These are phyloP conservation scores for Archilochus colubris DNA, from an alignment of 2,113 vertebrate genomes.

Conservation along the genomic window DNA sequence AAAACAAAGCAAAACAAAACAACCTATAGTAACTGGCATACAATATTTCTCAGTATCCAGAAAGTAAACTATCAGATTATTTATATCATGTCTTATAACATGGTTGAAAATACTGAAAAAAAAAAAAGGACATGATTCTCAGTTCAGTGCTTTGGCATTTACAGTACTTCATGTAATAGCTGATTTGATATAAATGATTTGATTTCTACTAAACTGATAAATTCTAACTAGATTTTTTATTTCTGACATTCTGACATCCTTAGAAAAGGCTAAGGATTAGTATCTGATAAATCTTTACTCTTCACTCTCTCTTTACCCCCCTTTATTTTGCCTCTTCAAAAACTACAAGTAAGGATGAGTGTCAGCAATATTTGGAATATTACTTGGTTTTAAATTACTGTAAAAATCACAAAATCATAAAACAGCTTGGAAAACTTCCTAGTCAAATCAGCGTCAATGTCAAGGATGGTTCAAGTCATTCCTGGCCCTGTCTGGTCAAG, in stretches of 20 bases:
- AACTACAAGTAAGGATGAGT: neutral
- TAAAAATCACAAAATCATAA: neutral
- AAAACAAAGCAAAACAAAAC: neutral
- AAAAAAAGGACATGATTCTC: neutral
- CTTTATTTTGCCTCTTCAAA: neutral
- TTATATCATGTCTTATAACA: neutral
- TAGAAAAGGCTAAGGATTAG: neutral
- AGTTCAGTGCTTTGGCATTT: neutral
- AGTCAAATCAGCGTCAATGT: neutral
- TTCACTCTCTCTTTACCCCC: neutral
- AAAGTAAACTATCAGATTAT: neutral
- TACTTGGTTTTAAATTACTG: neutral
- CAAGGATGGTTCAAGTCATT: neutral
- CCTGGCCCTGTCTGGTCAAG: neutral
- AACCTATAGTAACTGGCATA: neutral
- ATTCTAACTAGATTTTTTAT: neutral
- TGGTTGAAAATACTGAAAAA: neutral
- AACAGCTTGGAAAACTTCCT: neutral
- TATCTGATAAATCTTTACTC: neutral
- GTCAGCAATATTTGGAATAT: neutral
- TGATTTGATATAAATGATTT: neutral
- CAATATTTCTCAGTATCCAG: neutral
- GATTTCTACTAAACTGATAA: neutral
- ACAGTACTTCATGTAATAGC: neutral
- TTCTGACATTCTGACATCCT: neutral